A percentile compares a stretch with the other conserved stretches of the same genome.
Conservation (phyloP, 2,888 invertebrate species). For the Stenoptilia bipunctidactyla region DNA sequence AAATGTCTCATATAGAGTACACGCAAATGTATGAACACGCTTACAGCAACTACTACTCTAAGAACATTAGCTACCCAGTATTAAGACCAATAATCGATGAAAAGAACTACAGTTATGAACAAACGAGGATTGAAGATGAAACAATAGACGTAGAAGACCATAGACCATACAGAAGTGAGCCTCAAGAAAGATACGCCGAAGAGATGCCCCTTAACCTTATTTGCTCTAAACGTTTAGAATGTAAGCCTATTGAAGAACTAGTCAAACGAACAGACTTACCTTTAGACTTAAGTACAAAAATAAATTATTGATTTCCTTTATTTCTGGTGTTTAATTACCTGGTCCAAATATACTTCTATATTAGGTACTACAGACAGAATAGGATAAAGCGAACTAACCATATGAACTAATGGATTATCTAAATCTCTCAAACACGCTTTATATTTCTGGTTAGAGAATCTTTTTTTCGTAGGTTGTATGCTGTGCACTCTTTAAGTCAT, state of each 20-base stretch:
- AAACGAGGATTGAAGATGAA: conserved; percentile 24
- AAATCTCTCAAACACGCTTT: too few species aligned
- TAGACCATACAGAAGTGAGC: background rate
- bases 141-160: conserved; percentile 9
- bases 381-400: too few species aligned
- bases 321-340: conserved; percentile 6
- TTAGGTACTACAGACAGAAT: too few species aligned
- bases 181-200: conserved; percentile 23
- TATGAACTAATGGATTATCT: too few species aligned
- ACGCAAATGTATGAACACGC: conserved; percentile 58
- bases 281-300: conserved; percentile 73
- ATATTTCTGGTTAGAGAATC: too few species aligned
- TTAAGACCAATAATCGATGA: conserved; percentile 36
- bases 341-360: too few species aligned
- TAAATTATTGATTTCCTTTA: conserved; percentile 24
- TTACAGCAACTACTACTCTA: conserved; percentile 48
- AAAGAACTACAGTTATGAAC: conserved; percentile 38
- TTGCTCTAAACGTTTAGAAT: conserved; percentile 43
- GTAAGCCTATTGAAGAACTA: conserved; percentile 45
- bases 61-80: conserved; percentile 32
- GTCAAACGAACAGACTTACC: conserved; percentile 65
- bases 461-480: too few species aligned
- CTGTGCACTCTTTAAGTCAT: too few species aligned
- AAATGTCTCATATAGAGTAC: conserved; percentile 56
- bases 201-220: conserved; percentile 58